These are phyloP conservation scores for Dipodomys ordii DNA, from an alignment of 2,113 vertebrate species.

Conservation along the genomic window DNA sequence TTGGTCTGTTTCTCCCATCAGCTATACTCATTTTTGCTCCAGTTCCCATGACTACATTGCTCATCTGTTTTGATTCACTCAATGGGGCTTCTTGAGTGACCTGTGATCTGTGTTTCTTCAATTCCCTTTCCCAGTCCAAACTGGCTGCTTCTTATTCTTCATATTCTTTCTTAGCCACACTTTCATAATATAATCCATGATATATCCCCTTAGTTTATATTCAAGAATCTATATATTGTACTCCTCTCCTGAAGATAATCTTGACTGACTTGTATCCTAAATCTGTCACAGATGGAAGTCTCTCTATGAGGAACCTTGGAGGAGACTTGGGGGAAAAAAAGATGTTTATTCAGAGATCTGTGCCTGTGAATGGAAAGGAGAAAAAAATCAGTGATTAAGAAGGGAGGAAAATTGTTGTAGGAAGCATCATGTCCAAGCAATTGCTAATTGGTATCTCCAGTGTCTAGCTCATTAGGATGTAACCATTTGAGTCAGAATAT, in stretches of 20 bases:
- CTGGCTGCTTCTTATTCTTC: background rate
- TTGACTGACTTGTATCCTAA: background rate
- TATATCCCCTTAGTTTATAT: background rate
- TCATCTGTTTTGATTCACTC: background rate
- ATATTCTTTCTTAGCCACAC: background rate
- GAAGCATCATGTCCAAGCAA: background rate
- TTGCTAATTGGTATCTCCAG: rapidly evolving
- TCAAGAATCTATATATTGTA: background rate
- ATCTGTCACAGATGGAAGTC: background rate
- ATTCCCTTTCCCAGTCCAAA: too few relatives aligned
- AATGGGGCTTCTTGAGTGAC: background rate
- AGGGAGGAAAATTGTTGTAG: background rate
- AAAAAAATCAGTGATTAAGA: background rate
- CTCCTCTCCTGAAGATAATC: background rate
- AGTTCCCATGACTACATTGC: background rate
- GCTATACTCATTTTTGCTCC: background rate
- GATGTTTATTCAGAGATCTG: background rate
- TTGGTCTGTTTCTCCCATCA: background rate
- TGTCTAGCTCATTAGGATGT: background rate
- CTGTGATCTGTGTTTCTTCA: background rate
- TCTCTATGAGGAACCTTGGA: background rate
- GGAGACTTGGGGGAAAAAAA: background rate
- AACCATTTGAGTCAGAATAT: background rate
- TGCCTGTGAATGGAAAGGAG: background rate
- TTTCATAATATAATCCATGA: background rate